Base-by-base conservation (phyloP, 2,888 invertebrate genomes). In the Phortica okadai region DNA sequence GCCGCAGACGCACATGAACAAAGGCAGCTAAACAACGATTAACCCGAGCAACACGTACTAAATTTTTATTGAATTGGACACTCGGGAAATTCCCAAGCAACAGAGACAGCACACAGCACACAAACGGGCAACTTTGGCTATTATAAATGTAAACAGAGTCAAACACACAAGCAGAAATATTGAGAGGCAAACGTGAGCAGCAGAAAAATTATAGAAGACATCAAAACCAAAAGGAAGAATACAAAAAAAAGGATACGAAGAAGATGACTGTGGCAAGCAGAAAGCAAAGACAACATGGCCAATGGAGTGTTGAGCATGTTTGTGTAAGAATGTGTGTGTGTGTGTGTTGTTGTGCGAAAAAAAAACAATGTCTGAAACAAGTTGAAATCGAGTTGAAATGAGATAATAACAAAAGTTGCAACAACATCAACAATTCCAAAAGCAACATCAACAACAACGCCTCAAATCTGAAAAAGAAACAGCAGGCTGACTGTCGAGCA, bases 1-100 rank as follows among this genome's bases (percentile, higher is more conserved):
- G 2, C 14, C 50, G 6, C 6, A 8, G 69, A 69, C 41, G 58
- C 41, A 33, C n/a, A 42, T 6, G 14, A 42, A n/a, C 6, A 16
- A 25, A 62, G 14, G 16, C 10, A 73, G 33, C 72, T 54, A 75
- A 58, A 41, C 67, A 76, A 78, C 86, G 80, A 84, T 85, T 85
- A 80, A 77, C 78, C 74, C 76, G 67, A 80, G 78, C 79, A 86
- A 80, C 85, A 87, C 80, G 79, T 82, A 79, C 76, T 80, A 81
- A 66, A 77, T 80, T 81, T 80, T 80, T 82, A 84, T 84, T 81
- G 79, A 78, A 83, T 84, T 82, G 78, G 75, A 73, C 80, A 62
- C 76, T n/a, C 72, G 78, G 76, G 70, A 78, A 78, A 76, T 78
- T 70, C 64, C 59, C 44, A 21, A 59, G 50, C 56, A 66, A 58